A percentile compares a stretch with the other conserved stretches of the same genome.
Evolutionary conservation across 35 echinoderm and acorn worm genomes (phyloP).

Genomic region (Lytechinus variegatus): DNA sequence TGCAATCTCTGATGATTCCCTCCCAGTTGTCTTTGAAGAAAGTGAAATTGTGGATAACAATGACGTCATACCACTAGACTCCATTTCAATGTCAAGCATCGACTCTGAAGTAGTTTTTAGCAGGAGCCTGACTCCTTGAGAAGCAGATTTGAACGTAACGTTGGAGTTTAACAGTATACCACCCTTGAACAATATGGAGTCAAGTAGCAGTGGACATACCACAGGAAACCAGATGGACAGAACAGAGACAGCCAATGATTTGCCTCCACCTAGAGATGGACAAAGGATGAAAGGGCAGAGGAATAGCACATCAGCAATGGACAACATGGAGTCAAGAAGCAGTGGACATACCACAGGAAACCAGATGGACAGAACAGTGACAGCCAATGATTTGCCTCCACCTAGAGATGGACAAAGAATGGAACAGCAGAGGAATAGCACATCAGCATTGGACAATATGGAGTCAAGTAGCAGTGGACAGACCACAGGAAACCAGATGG

Average conservation of each 20-base stretch:
- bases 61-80: slow-evolving; percentile 24
- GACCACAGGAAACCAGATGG: slow-evolving; percentile 24
- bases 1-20: neutral
- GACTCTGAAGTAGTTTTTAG: slow-evolving; percentile 17
- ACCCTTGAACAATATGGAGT: neutral
- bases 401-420: slow-evolving; percentile 11
- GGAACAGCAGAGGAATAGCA: slow-evolving; percentile 29
- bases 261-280: slow-evolving; percentile 8
- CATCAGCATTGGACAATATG: slow-evolving; percentile 31
- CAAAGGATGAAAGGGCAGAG: slow-evolving; percentile 38
- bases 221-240: slow-evolving; percentile 35
- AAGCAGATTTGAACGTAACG: neutral
- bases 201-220: slow-evolving; percentile 25
- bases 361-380: slow-evolving; percentile 38
- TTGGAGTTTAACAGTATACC: neutral
- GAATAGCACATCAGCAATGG: slow-evolving; percentile 9
- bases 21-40: slow-evolving; percentile 15
- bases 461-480: slow-evolving; percentile 23
- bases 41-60: neutral
- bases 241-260: slow-evolving; percentile 15
- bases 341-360: slow-evolving; percentile 33
- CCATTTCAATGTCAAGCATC: slow-evolving; percentile 31
- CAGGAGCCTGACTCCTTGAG: neutral
- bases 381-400: slow-evolving; percentile 26
- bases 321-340: slow-evolving; percentile 3